Conservation (phyloP, 2,888 invertebrate genomes). For the Lycia hirtaria region DNA sequence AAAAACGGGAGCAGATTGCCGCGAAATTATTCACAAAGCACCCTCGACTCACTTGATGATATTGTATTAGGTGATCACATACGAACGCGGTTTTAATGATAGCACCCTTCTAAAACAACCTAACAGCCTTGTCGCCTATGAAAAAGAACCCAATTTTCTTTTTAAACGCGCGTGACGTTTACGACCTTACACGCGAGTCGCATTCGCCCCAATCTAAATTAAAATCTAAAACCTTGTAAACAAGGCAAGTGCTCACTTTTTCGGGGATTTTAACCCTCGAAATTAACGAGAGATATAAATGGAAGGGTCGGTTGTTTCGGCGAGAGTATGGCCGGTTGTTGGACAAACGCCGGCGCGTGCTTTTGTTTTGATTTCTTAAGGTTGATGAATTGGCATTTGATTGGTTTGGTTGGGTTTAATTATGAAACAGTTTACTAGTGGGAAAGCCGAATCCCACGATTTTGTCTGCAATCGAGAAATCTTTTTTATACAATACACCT, state of each 20-base stretch:
- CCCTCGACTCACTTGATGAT: constrained; percentile 82
- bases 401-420: constrained; percentile 11
- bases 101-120: constrained; percentile 59
- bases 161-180: constrained; percentile 54
- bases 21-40: constrained; percentile 84
- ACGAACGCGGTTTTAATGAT: constrained; percentile 86
- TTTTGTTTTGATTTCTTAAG: constrained; percentile 41
- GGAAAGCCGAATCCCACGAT: too few relatives aligned
- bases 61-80: constrained; percentile 86
- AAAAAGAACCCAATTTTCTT: constrained; percentile 57
- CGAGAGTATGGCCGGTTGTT: constrained; percentile 61
- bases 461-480: too few relatives aligned
- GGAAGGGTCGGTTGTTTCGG: constrained; percentile 59
- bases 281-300: constrained; percentile 81
- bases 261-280: constrained; percentile 85
- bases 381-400: constrained; percentile 27
- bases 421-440: neutral
- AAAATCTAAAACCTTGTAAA: constrained; percentile 87
- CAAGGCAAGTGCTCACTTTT: constrained; percentile 87
- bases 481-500: too few relatives aligned
- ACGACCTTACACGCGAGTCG: constrained; percentile 58
- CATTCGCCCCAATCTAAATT: constrained; percentile 84
- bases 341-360: constrained; percentile 63
- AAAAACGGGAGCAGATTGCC: constrained; percentile 82
- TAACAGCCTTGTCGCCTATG: constrained; percentile 48